Conservation (phyloP, 1,140 invertebrate genomes). For the Bombus haemorrhoidalis region DNA sequence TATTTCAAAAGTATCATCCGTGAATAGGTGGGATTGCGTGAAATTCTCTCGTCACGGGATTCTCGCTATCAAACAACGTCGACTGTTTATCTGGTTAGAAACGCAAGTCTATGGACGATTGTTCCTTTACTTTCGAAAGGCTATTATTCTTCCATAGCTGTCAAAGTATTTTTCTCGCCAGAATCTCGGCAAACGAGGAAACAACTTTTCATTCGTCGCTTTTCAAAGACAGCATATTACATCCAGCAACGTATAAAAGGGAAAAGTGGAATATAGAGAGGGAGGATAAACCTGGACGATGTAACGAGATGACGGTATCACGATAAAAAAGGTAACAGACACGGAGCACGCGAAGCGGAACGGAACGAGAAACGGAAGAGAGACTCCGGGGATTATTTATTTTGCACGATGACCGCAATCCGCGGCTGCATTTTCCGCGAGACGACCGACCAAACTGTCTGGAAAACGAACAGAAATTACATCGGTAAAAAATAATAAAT, state of each 20-base stretch:
- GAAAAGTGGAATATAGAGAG: not conserved
- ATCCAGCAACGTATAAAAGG: not conserved
- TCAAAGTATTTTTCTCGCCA: not conserved
- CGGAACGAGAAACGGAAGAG: slow-evolving; percentile 71
- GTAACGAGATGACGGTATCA: slow-evolving; percentile 58
- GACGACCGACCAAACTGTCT: slow-evolving; percentile 73
- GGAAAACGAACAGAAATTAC: slow-evolving; percentile 81
- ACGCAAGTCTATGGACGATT: not conserved
- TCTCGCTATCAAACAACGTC: not conserved
- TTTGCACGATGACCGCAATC: slow-evolving; percentile 73
- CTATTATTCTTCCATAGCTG: not conserved
- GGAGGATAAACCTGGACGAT: slow-evolving; percentile 17
- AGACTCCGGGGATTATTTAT: slow-evolving; percentile 78
- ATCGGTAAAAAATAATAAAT: slow-evolving; percentile 73
- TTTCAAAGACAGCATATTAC: slow-evolving; percentile 20
- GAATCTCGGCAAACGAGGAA: not conserved
- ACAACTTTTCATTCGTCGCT: slow-evolving; percentile 1
- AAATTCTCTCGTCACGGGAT: not conserved
- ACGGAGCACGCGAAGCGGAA: slow-evolving; percentile 61
- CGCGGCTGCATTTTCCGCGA: slow-evolving; percentile 71
- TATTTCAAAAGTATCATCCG: too few relatives aligned
- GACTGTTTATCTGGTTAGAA: not conserved
- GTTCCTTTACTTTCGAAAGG: not conserved
- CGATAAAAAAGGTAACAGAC: slow-evolving; percentile 54
- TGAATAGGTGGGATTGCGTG: not conserved